These are phyloP conservation scores for Odobenus rosmarus DNA, from an alignment of 2,113 vertebrate species.

Conservation along the genomic window DNA sequence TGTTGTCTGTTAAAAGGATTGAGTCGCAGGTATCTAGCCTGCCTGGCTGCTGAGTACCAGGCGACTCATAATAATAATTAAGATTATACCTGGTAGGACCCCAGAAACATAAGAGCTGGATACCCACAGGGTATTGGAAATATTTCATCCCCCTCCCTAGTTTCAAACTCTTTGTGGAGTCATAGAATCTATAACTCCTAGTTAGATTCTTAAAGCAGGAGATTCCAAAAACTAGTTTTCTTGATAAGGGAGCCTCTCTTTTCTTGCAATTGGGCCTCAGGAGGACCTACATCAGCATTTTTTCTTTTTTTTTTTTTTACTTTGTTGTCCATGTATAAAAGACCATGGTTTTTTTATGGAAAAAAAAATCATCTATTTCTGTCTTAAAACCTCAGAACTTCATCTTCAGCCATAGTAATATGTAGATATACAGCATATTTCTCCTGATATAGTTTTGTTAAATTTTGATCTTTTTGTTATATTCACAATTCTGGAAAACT, in stretches of 20 bases:
- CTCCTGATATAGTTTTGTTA: background rate
- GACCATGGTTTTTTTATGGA: too few species aligned
- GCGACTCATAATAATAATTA: background rate
- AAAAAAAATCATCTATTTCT: background rate
- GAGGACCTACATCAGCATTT: background rate
- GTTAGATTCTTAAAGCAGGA: background rate
- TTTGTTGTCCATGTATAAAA: background rate
- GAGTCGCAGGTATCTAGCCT: background rate
- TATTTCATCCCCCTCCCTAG: background rate
- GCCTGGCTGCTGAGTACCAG: background rate
- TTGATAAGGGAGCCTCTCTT: background rate
- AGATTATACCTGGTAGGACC: background rate
- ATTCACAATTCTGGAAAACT: background rate
- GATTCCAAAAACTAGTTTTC: background rate
- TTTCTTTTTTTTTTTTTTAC: background rate
- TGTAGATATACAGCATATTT: background rate
- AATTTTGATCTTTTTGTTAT: background rate
- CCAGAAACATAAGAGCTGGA: background rate
- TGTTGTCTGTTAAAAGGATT: background rate
- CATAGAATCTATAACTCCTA: background rate
- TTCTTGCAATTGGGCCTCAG: background rate
- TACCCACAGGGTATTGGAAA: background rate
- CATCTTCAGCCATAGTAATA: background rate
- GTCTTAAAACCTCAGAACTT: conserved; percentile 1
- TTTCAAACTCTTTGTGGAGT: background rate